A percentile compares a stretch with the other conserved stretches of the same genome.
phyloP scores from a whole-genome alignment of 2,797 vertebrate genomes.

The Phaenicophaeus curvirostris region DNA sequence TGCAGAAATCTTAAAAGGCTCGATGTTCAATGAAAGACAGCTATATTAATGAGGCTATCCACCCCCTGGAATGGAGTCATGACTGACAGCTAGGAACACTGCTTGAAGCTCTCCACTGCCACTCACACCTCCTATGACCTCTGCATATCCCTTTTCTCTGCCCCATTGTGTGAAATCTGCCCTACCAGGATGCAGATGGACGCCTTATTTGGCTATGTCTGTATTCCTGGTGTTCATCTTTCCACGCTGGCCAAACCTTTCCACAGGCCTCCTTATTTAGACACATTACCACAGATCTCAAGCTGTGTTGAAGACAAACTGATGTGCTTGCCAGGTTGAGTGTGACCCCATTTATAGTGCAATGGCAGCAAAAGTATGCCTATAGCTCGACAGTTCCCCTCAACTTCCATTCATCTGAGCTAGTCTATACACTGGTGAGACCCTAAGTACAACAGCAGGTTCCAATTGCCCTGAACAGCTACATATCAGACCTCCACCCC shows the following conservation, averaged over 20 bases:
- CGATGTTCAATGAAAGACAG: background rate
- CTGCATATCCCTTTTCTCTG: background rate
- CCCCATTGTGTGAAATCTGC: rapidly evolving
- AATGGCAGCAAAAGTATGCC: background rate
- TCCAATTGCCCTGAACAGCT: background rate
- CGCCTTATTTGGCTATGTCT: background rate
- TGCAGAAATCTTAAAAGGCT: background rate
- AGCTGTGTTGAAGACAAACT: background rate
- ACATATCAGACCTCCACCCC: background rate
- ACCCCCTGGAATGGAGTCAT: background rate
- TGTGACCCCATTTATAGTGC: background rate
- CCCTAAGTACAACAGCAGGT: background rate
- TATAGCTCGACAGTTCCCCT: background rate
- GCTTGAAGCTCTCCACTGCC: background rate
- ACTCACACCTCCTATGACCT: background rate
- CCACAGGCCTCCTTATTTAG: background rate
- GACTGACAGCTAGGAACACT: background rate
- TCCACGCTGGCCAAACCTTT: background rate
- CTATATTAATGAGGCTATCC: background rate
- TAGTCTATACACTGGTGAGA: background rate
- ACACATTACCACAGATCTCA: background rate
- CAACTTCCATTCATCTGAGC: background rate
- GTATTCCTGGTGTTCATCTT: background rate
- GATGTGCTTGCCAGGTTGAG: background rate
- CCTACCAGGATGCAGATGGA: background rate